A percentile compares a stretch with the other conserved stretches of the same genome.
Conservation (phyloP, 2,797 vertebrate genomes). For the Rhabdomys pumilio region DNA sequence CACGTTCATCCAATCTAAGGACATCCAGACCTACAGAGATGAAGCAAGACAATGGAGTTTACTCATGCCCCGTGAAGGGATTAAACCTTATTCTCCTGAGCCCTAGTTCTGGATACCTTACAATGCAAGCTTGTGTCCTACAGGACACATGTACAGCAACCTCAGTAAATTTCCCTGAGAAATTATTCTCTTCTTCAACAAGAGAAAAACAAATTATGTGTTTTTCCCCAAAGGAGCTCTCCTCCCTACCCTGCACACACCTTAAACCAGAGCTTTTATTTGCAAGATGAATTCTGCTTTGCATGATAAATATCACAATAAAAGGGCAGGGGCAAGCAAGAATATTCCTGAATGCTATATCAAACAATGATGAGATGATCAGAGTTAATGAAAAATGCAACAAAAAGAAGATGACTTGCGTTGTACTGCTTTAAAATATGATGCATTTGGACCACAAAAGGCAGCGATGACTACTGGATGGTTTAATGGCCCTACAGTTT, state of each 20-base stretch:
- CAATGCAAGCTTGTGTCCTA: not conserved
- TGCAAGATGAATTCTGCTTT: slow-evolving; percentile 69
- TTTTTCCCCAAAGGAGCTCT: slow-evolving; percentile 13
- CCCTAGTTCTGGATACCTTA: slow-evolving; percentile 10
- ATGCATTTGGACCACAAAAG: slow-evolving; percentile 61
- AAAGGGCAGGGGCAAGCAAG: slow-evolving; percentile 46
- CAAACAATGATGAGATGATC: slow-evolving; percentile 69
- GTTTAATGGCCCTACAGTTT: slow-evolving; percentile 34
- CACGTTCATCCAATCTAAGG: not conserved
- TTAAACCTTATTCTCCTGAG: not conserved
- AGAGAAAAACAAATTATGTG: slow-evolving; percentile 51
- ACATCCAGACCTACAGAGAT: not conserved
- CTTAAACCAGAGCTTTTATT: slow-evolving; percentile 68
- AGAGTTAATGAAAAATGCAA: slow-evolving; percentile 75
- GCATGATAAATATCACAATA: slow-evolving; percentile 71
- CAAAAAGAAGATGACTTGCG: slow-evolving; percentile 32
- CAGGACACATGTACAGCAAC: not conserved
- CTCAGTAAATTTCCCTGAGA: slow-evolving; percentile 26
- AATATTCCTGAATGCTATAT: slow-evolving; percentile 53
- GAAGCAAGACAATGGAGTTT: not conserved
- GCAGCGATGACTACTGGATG: slow-evolving; percentile 12
- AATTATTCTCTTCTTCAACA: slow-evolving; percentile 46
- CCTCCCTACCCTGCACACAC: not conserved
- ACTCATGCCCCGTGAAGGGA: not conserved
- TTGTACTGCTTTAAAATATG: slow-evolving; percentile 47